Evolutionary conservation across 23 tunicate genomes (phyloP).

Genomic region (Botrylloides violaceus): DNA sequence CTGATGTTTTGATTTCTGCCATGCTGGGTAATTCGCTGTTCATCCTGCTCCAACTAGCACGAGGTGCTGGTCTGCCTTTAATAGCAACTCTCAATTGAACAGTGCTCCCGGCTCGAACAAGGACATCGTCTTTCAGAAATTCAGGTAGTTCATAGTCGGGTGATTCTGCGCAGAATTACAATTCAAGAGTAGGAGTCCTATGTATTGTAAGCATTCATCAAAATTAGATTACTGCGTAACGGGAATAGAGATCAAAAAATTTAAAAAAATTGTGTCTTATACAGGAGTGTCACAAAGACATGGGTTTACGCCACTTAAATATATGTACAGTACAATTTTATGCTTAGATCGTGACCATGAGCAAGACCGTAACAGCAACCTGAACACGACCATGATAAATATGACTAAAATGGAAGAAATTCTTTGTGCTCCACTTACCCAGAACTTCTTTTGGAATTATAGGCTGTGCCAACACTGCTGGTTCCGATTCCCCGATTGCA

Average conservation of each 20-base stretch:
- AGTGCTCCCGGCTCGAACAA: constrained; percentile 27
- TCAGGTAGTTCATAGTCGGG: constrained; percentile 23
- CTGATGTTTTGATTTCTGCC: constrained; percentile 19
- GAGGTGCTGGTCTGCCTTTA: constrained; percentile 35
- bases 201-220: no score
- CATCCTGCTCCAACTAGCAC: constrained; percentile 27
- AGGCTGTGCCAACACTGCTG: not conserved
- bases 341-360: not conserved
- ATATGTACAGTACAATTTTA: not conserved
- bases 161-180: no score
- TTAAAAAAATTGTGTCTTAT: no score
- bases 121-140: constrained; percentile 4
- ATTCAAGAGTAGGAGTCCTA: no score
- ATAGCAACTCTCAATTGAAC: constrained; percentile 5
- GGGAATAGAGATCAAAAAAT: no score
- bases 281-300: no score
- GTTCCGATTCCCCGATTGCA: constrained; percentile 41
- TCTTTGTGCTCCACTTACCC: not conserved
- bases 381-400: no score
- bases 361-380: no score
- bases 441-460: constrained; percentile 14
- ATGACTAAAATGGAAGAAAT: no score
- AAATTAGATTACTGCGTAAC: no score
- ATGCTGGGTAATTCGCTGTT: constrained; percentile 2
- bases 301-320: no score